These are phyloP conservation scores for Botia kubotai DNA, from an alignment of 2,797 vertebrate genomes.

Conservation along the genomic window DNA sequence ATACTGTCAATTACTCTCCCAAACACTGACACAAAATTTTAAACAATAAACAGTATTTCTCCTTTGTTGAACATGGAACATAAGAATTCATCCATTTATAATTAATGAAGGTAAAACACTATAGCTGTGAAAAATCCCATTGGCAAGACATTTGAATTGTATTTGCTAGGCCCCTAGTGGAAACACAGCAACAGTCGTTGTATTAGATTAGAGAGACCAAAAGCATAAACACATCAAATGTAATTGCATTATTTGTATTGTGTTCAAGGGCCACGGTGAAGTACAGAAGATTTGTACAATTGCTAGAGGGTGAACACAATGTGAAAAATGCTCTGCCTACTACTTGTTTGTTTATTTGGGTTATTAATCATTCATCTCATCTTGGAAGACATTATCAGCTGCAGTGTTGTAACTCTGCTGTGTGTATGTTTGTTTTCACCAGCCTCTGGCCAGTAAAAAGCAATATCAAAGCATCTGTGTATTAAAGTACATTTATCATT, in stretches of 20 bases:
- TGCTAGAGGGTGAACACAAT: slow-evolving; percentile 23
- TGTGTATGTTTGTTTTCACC: slow-evolving; percentile 35
- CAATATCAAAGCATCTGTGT: slow-evolving; percentile 46
- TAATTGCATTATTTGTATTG: slow-evolving; percentile 51
- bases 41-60: slow-evolving; percentile 26
- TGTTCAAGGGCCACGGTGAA: slow-evolving; percentile 40
- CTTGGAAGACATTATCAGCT: slow-evolving; percentile 42
- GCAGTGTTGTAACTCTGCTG: slow-evolving; percentile 21
- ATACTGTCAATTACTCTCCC: not conserved
- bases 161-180: slow-evolving; percentile 1
- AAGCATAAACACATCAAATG: slow-evolving; percentile 41
- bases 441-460: slow-evolving; percentile 44
- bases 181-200: not conserved
- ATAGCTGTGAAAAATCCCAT: slow-evolving; percentile 6
- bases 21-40: slow-evolving; percentile 6
- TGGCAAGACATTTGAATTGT: slow-evolving; percentile 14
- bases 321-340: slow-evolving; percentile 10
- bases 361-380: slow-evolving; percentile 52
- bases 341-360: slow-evolving; percentile 42
- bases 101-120: slow-evolving; percentile 30
- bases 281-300: slow-evolving; percentile 28
- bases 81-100: not conserved
- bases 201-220: slow-evolving; percentile 46
- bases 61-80: slow-evolving; percentile 1
- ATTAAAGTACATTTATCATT: slow-evolving; percentile 51